Evolutionary conservation across 2,888 invertebrate genomes (phyloP).

Genomic region (Drosophila fungiperda): DNA sequence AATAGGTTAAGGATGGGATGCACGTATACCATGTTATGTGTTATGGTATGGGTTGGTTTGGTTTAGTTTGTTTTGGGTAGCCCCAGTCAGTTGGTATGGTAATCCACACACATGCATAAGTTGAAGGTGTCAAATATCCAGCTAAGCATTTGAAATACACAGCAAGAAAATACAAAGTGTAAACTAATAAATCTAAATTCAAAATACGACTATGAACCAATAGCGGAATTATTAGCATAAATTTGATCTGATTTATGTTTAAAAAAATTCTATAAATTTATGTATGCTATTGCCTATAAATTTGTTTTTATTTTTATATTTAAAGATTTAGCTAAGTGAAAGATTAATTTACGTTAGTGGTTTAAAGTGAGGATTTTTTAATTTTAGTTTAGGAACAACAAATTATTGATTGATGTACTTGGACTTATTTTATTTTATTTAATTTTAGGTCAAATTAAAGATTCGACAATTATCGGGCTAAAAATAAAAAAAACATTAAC

Average conservation of each 20-base stretch:
- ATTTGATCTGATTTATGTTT: background rate
- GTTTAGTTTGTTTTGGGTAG: background rate
- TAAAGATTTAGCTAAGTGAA: background rate
- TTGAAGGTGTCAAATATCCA: constrained; percentile 68
- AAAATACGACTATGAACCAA: background rate
- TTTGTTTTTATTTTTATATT: background rate
- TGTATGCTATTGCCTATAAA: background rate
- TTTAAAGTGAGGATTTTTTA: background rate
- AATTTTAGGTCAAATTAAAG: background rate
- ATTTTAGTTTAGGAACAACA: background rate
- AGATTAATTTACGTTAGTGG: background rate
- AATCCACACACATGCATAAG: constrained; percentile 20
- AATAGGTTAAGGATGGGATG: constrained; percentile 17
- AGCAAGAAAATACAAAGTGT: background rate
- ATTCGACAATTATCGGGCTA: background rate
- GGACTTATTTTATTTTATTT: background rate
- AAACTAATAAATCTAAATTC: background rate
- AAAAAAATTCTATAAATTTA: background rate
- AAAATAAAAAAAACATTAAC: background rate
- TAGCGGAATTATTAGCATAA: background rate
- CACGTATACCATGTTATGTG: background rate
- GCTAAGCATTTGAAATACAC: constrained; percentile 47
- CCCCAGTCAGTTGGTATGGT: constrained; percentile 16
- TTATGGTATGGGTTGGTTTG: constrained; percentile 1
- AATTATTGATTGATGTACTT: background rate